Evolutionary conservation across 2,113 vertebrate genomes (phyloP).

Genomic region (Casuarius casuarius): DNA sequence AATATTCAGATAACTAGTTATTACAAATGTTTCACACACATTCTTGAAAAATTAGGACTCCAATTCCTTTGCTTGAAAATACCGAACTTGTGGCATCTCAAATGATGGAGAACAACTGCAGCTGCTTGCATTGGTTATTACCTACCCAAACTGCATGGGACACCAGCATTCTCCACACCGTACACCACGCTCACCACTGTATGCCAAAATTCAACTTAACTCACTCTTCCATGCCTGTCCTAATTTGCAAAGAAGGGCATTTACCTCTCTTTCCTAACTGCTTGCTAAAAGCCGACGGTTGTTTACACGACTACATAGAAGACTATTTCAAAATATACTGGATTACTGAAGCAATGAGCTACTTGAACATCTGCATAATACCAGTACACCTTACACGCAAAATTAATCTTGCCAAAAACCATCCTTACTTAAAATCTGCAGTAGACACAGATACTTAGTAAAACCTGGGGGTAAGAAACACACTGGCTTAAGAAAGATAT

Average conservation of each 20-base stretch:
- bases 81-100: neutral
- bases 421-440: neutral
- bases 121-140: neutral
- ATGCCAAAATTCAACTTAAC: neutral
- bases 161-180: neutral
- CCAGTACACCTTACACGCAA: neutral
- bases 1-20: neutral
- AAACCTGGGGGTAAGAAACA: neutral
- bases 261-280: neutral
- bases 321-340: neutral
- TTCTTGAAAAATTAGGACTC: neutral
- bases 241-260: accelerated
- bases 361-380: neutral
- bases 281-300: neutral
- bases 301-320: neutral
- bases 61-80: neutral
- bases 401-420: neutral
- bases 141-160: neutral
- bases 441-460: neutral
- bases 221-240: neutral
- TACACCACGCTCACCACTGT: neutral
- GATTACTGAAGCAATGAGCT: neutral
- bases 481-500: neutral
- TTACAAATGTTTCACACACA: neutral
- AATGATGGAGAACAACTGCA: neutral